Evolutionary conservation across 2,888 invertebrate genomes (phyloP).

Genomic region (Aporophyla nigra): DNA sequence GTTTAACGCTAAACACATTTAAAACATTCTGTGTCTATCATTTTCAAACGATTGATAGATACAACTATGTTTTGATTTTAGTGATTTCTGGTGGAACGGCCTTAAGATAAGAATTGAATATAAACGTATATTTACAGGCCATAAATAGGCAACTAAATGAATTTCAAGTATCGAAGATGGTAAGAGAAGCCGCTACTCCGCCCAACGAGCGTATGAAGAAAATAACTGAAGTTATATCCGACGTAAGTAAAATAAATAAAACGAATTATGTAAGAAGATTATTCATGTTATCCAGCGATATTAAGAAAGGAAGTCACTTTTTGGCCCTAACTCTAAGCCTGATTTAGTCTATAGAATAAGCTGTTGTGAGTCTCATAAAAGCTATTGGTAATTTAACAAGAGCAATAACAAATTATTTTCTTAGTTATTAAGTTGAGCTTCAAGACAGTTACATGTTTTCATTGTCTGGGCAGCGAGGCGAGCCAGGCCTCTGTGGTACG

Average conservation of each 20-base stretch:
- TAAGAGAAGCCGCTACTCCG: constrained; percentile 95
- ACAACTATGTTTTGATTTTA: background rate
- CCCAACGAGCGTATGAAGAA: constrained; percentile 94
- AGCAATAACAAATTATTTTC: background rate
- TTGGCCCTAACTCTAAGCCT: background rate
- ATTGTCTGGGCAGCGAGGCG: background rate
- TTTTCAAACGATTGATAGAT: background rate
- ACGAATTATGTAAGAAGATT: background rate
- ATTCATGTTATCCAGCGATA: too few relatives aligned
- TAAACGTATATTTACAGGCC: constrained; percentile 70
- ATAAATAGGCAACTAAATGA: constrained; percentile 95
- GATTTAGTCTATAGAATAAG: background rate
- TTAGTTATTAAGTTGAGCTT: background rate
- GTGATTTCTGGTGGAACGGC: too few relatives aligned
- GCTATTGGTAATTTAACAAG: background rate
- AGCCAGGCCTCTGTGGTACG: too few relatives aligned
- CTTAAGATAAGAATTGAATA: background rate
- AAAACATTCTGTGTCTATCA: background rate
- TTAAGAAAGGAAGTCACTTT: background rate
- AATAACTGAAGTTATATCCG: constrained; percentile 92
- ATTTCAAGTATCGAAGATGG: constrained; percentile 96
- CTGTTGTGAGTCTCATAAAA: background rate
- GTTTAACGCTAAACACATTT: background rate
- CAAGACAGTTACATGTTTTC: background rate
- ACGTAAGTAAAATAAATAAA: constrained; percentile 83